Base-by-base conservation (phyloP, 2,888 invertebrate genomes). In the Machimus rusticus region DNA sequence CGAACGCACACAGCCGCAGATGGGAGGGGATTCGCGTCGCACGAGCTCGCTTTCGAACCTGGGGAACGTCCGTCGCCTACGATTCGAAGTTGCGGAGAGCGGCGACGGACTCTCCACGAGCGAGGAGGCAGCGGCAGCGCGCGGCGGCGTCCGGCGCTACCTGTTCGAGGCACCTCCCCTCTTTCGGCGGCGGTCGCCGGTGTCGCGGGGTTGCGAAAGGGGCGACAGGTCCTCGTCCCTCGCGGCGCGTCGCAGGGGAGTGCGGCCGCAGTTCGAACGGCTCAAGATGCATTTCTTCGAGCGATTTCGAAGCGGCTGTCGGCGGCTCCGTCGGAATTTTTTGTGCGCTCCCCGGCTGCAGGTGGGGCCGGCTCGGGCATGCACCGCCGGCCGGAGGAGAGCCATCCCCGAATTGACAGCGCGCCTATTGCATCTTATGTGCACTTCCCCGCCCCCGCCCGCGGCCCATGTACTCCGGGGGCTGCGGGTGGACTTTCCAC, bases 401-500 rank as follows among this genome's bases (percentile, higher is more conserved):
- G 81, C 51, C 81, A 57, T 84, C 82, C 82, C 66, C 66, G 39
- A 66, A 84, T 84, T 14, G 82, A 84, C 82, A 84, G 79, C 34
- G 79, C 51, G 79, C 79, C 79, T 79, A 79, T 79, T 51, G 82
- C 57, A 84, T 84, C 82, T 84, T 84, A 66, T 84, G 66, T 84
- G 82, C 82, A 84, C 9, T 66, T 66, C 28, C 9, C 9, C 66
- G 8, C 12, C 66, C 66, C 12, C 66, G 23, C 12, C 23, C 28
- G 23, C 14, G 28, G 19, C 31, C 19, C 66, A 66, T 57, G 66
- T 66, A 66, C 16, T 37, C 14, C 4, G 8, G 28, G 23, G 12
- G 23, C n/a, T 23, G 31, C 51, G 23, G n/a, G 51, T 79, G 51
- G 51, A 51, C 55, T 79, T 79, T 79, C 34, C 51, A 43, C 51